Evolutionary conservation across 2,888 invertebrate species (phyloP).

Genomic region (Acanthacorydalis orientalis): DNA sequence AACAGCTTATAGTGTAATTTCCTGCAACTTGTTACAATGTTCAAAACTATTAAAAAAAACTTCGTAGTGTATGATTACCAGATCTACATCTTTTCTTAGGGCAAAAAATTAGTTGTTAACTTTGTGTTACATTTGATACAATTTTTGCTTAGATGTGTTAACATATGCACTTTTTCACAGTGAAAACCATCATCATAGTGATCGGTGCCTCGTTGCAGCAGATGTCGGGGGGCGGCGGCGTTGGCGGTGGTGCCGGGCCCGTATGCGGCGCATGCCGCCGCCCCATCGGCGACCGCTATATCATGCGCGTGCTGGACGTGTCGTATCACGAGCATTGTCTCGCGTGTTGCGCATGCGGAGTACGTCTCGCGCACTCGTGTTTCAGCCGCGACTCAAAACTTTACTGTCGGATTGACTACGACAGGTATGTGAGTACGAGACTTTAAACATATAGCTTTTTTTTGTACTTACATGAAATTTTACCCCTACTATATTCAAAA

Average conservation of each 20-base stretch:
- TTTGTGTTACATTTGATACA: neutral
- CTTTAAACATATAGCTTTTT: too few species aligned
- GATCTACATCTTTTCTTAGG: neutral
- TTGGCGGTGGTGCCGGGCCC: conserved; percentile 15
- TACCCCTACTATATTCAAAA: too few species aligned
- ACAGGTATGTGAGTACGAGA: conserved; percentile 35
- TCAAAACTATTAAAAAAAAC: too few species aligned
- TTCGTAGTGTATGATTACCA: too few species aligned
- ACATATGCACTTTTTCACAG: too few species aligned
- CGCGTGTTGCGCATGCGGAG: conserved; percentile 55
- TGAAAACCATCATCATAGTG: too few species aligned
- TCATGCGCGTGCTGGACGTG: conserved; percentile 54
- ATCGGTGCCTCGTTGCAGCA: neutral
- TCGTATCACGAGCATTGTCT: conserved; percentile 66
- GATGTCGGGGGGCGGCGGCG: conserved; percentile 5
- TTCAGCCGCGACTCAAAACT: conserved; percentile 57
- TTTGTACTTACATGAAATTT: too few species aligned
- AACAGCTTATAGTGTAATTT: too few species aligned
- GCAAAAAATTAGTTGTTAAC: too few species aligned
- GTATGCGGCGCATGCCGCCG: conserved; percentile 52
- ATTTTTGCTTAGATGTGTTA: neutral
- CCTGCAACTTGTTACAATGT: too few species aligned
- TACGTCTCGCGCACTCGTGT: conserved; percentile 54
- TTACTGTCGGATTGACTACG: conserved; percentile 64
- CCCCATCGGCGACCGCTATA: conserved; percentile 57